Conservation (phyloP, 2,888 invertebrate genomes). For the Cryptus armator region DNA sequence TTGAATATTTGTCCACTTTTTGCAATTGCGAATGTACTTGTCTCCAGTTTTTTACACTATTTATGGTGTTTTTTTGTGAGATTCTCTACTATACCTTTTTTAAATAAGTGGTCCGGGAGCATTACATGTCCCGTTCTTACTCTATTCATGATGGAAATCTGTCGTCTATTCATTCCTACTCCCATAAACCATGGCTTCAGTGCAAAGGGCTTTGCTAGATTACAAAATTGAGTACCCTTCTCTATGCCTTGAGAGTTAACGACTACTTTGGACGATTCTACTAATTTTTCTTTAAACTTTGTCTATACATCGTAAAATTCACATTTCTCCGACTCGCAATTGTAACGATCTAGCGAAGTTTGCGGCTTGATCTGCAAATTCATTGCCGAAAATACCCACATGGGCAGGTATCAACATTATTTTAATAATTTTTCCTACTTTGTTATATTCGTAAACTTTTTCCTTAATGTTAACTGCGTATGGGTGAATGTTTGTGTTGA, state of each 20-base stretch:
- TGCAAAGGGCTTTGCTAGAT: neutral
- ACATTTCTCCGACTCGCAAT: neutral
- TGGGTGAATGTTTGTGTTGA: neutral
- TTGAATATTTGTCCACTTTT: no score
- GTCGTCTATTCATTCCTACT: neutral
- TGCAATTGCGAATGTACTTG: no score
- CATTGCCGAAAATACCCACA: neutral
- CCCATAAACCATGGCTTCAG: conserved; percentile 17
- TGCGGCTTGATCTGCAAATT: conserved; percentile 2
- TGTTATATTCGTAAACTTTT: no score
- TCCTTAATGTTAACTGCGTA: neutral
- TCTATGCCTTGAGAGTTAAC: neutral
- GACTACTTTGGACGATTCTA: neutral
- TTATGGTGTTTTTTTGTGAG: no score
- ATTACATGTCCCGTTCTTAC: conserved; percentile 13
- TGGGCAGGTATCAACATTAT: neutral
- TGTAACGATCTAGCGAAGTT: neutral
- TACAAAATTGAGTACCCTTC: conserved; percentile 12
- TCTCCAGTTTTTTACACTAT: no score
- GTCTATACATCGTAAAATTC: neutral
- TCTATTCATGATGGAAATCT: conserved; percentile 28
- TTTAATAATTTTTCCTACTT: neutral
- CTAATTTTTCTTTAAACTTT: neutral
- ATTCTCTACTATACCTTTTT: conserved; percentile 9
- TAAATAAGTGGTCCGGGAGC: conserved; percentile 11